These are phyloP conservation scores for Anoplius nigerrimus DNA, from an alignment of 2,888 invertebrate genomes.

Conservation along the genomic window DNA sequence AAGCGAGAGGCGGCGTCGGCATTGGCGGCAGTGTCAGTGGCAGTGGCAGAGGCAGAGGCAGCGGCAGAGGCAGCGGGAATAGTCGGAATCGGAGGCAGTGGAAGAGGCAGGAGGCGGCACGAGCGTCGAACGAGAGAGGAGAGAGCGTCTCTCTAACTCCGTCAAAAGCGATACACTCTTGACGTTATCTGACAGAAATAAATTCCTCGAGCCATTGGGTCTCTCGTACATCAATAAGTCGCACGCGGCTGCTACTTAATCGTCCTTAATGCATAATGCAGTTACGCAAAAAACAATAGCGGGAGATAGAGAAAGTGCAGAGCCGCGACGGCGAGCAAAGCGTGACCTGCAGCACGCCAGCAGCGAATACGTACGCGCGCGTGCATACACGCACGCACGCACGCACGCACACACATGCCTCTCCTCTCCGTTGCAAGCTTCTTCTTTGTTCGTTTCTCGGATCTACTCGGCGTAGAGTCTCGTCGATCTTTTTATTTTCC, in stretches of 20 bases:
- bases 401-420: too few species aligned
- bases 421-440: background rate
- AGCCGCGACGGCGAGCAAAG: background rate
- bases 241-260: constrained; percentile 49
- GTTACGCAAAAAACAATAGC: constrained; percentile 64
- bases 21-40: too few species aligned
- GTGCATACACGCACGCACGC: too few species aligned
- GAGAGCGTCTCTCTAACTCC: constrained; percentile 6
- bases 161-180: constrained; percentile 5
- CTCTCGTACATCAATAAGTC: constrained; percentile 28
- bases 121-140: background rate
- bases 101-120: too few species aligned
- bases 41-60: too few species aligned
- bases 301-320: constrained; percentile 42
- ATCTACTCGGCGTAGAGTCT: constrained; percentile 19
- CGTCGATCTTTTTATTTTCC: constrained; percentile 36
- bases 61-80: too few species aligned
- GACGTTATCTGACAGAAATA: constrained; percentile 60
- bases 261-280: constrained; percentile 61
- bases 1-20: too few species aligned
- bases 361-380: too few species aligned
- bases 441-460: constrained; percentile 36
- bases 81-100: too few species aligned
- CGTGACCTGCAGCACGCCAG: background rate
- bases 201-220: constrained; percentile 33